A percentile compares a stretch with the other conserved stretches of the same genome.
Conservation (phyloP, 2,888 invertebrate species). For the Macrostomum cliftonense region DNA sequence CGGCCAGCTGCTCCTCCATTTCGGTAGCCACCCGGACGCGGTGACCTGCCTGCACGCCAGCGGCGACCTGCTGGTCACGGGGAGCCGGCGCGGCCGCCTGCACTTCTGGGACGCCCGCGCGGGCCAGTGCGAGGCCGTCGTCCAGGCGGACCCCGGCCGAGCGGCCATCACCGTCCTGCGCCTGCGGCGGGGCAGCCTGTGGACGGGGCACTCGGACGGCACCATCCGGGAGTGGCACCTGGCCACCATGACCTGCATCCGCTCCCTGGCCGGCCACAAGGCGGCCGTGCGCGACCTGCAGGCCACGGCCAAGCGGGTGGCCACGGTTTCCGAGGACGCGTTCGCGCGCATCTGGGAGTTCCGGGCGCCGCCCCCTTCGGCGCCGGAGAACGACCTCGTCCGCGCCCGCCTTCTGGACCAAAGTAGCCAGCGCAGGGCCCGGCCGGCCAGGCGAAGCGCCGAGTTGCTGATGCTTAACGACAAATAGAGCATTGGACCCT, state of each 20-base stretch:
- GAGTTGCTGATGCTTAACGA: too few relatives aligned
- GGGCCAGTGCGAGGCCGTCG: conserved; percentile 23
- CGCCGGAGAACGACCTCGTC: conserved; percentile 14
- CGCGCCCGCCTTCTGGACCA: conserved; percentile 43
- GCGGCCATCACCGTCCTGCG: conserved; percentile 17
- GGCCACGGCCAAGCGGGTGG: conserved; percentile 13
- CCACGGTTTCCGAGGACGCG: conserved; percentile 3
- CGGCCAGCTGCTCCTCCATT: conserved; percentile 16
- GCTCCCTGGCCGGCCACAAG: conserved; percentile 26
- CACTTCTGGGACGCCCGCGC: conserved; percentile 24
- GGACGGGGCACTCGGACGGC: conserved; percentile 20
- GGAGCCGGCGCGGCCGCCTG: conserved; percentile 19
- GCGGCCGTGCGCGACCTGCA: conserved; percentile 25
- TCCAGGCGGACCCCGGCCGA: conserved; percentile 20
- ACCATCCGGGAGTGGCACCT: conserved; percentile 31
- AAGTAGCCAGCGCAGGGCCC: too few relatives aligned
- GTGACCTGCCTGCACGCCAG: conserved; percentile 20
- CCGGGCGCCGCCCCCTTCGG: not conserved
- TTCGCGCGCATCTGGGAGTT: conserved; percentile 3
- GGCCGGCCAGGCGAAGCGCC: too few relatives aligned
- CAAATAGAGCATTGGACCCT: too few relatives aligned
- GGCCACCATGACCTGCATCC: conserved; percentile 28
- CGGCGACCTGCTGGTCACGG: conserved; percentile 21
- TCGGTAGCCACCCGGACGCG: conserved; percentile 15
- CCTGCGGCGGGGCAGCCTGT: conserved; percentile 22